phyloP scores from a whole-genome alignment of 35 echinoderm and acorn worm species.

The Patiria miniata region DNA sequence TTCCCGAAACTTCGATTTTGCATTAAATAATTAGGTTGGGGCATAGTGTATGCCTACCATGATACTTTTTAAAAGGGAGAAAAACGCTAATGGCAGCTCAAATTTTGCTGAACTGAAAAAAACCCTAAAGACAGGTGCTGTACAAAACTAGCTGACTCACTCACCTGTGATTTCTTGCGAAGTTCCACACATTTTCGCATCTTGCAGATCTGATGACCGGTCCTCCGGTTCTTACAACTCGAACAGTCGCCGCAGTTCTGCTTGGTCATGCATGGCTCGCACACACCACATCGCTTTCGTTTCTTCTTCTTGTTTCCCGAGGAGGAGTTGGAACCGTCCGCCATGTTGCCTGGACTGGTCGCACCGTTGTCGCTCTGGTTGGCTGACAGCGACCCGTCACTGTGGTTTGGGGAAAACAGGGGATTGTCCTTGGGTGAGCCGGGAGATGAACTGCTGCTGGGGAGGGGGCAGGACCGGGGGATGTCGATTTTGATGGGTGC shows the following conservation, averaged over 20 bases:
- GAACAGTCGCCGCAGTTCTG: constrained; percentile 98
- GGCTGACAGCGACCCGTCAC: constrained; percentile 64
- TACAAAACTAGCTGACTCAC: too few species aligned
- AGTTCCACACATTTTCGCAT: constrained; percentile 89
- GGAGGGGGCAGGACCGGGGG: constrained; percentile 23
- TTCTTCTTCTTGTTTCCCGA: constrained; percentile 93
- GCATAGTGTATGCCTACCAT: too few species aligned
- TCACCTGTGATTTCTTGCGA: constrained; percentile 76
- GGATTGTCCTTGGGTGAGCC: constrained; percentile 52
- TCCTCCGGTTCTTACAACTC: constrained; percentile 93
- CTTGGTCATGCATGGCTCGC: constrained; percentile 92
- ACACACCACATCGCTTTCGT: constrained; percentile 87
- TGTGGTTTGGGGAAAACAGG: constrained; percentile 61
- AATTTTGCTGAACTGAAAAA: too few species aligned
- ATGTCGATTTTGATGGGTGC: constrained; percentile 54
- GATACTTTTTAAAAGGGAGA: too few species aligned
- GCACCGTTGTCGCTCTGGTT: constrained; percentile 85
- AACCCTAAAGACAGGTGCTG: too few species aligned
- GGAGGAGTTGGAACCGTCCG: neutral
- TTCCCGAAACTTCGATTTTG: too few species aligned
- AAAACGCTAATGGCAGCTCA: too few species aligned
- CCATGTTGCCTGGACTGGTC: constrained; percentile 50
- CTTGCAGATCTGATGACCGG: constrained; percentile 98
- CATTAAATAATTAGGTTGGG: too few species aligned
- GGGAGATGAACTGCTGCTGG: constrained; percentile 38